Percentiles rank a stretch among this genome's conserved stretches.
Evolutionary conservation across 2,797 vertebrate genomes (phyloP).

Genomic region (Balearica regulorum): DNA sequence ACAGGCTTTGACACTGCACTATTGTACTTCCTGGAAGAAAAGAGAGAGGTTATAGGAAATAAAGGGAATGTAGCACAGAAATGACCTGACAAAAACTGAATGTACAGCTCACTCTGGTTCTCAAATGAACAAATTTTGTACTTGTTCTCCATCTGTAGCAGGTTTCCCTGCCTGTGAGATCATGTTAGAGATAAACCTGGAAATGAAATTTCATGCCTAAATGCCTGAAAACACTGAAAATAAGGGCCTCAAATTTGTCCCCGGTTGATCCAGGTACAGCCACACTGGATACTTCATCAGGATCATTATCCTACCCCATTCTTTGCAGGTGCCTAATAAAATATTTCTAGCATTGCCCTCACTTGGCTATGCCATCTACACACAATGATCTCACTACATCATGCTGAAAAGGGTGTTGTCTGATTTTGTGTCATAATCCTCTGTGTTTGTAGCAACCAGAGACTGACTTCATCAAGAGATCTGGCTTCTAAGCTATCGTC

Average conservation of each 20-base stretch:
- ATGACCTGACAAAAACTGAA: not conserved
- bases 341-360: not conserved
- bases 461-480: not conserved
- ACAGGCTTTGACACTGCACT: not conserved
- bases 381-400: not conserved
- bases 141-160: not conserved
- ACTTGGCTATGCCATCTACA: not conserved
- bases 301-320: not conserved
- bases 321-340: not conserved
- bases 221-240: not conserved
- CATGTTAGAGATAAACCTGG: not conserved
- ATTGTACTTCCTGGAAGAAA: not conserved
- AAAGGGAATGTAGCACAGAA: not conserved
- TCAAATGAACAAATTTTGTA: not conserved
- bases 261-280: not conserved
- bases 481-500: not conserved
- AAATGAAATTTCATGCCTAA: constrained; percentile 29
- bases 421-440: not conserved
- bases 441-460: not conserved
- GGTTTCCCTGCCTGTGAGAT: not conserved
- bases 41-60: not conserved
- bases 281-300: not conserved
- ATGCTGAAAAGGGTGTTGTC: not conserved
- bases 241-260: not conserved
- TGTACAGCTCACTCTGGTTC: not conserved